A percentile compares a stretch with the other conserved stretches of the same genome.
Evolutionary conservation across 2,113 vertebrate genomes (phyloP).

Genomic region (Balaenoptera acutorostrata): DNA sequence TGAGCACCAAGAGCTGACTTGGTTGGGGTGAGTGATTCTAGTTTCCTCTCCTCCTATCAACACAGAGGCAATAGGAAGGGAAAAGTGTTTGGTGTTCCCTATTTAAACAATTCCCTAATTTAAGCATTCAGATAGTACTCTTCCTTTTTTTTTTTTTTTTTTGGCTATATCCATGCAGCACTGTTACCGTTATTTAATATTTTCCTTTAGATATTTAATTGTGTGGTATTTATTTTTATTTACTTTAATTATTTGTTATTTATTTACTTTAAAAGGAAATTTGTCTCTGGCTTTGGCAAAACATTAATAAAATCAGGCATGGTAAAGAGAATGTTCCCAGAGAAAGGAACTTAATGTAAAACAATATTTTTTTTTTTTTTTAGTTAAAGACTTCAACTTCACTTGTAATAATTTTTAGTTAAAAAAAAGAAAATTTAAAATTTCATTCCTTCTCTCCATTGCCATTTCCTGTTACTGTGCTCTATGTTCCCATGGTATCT

Average conservation of each 20-base stretch:
- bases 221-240: background rate
- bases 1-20: fast-evolving
- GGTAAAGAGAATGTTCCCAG: background rate
- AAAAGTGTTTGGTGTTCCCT: background rate
- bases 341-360: background rate
- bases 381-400: background rate
- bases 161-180: background rate
- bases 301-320: background rate
- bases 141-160: background rate
- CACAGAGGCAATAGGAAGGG: background rate
- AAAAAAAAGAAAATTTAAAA: background rate
- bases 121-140: background rate
- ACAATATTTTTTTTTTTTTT: background rate
- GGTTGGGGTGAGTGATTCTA: background rate
- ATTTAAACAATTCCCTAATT: background rate
- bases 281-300: background rate
- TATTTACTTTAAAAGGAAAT: background rate
- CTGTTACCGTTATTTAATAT: background rate
- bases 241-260: background rate
- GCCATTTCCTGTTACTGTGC: background rate
- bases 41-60: background rate
- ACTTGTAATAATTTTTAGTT: background rate
- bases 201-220: background rate
- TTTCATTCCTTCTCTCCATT: background rate
- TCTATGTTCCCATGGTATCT: background rate